Base-by-base conservation (phyloP, 2,888 invertebrate genomes). In the Lasioglossum zephyrum region DNA sequence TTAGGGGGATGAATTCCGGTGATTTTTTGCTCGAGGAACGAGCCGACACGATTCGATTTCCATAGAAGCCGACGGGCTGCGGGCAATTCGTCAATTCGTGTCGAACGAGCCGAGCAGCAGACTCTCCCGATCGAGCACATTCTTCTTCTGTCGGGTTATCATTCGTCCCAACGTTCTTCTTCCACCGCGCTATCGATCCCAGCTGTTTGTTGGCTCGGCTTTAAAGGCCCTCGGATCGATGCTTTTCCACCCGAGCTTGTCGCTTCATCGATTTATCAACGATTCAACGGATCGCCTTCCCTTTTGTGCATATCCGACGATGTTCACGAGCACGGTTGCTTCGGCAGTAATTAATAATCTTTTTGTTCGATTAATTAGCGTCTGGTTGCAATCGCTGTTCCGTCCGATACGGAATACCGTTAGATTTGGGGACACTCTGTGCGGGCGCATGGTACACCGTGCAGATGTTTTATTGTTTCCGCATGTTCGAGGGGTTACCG, bases 21-120 rank as follows among this genome's bases (percentile, higher is more conserved):
- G 47, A 36, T 39, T 84, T 83, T 83, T 80, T 66, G 70, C 9
- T 26, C 26, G 31, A 18, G 26, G 5, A 69, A 60, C 57, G 53
- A 16, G 74, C 22, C 11, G 79, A 41, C 70, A 11, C 75, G 49
- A 66, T 69, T 41, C 80, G 80, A 80, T 82, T 89, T 84, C 73
- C 78, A 74, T 66, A 53, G 70, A 79, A 86, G 53, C 41, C 66
- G 39, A 69, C 18, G 69, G 66, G 36, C 66, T 36, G 53, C 44
- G 57, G n/a, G 66, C 79, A 79, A 88, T 88, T 88, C 82, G 81
- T 82, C 83, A 84, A 75, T 84, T 84, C 26, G 73, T 9, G 73
- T 82, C 39, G 79, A 47, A 53, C 44, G 70, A 73, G 79, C 26
- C 60, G 26, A 4, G 5, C 26, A 4, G 60, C 60, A 26, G 60